Evolutionary conservation across 2,888 invertebrate genomes (phyloP).

Genomic region (Phlogophora meticulosa): DNA sequence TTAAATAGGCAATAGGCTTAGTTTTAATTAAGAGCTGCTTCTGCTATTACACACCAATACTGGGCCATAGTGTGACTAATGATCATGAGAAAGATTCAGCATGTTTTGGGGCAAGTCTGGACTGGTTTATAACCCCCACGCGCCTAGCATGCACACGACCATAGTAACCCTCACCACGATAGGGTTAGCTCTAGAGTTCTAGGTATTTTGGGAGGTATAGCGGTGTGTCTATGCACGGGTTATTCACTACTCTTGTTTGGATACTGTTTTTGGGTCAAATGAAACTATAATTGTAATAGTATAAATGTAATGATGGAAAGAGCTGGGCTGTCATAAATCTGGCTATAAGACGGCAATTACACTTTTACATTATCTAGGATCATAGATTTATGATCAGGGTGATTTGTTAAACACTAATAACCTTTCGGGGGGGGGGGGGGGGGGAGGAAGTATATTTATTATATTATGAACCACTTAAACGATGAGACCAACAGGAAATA

Average conservation of each 20-base stretch:
- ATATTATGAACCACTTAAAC: too few species aligned
- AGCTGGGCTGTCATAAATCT: too few species aligned
- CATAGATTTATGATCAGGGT: too few species aligned
- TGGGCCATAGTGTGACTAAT: slow-evolving; percentile 58
- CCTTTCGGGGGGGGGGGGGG: too few species aligned
- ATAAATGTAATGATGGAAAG: too few species aligned
- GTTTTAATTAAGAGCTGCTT: slow-evolving; percentile 17
- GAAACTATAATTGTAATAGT: background rate
- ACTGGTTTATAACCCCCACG: slow-evolving; percentile 64
- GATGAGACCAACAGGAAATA: too few species aligned
- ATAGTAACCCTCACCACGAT: slow-evolving; percentile 60
- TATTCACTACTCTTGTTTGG: slow-evolving; percentile 5
- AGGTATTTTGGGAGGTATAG: slow-evolving; percentile 27
- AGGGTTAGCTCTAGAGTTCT: slow-evolving; percentile 28
- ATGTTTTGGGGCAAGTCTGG: slow-evolving; percentile 58
- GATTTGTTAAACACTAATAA: too few species aligned
- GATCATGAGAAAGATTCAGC: slow-evolving; percentile 43
- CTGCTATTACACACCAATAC: slow-evolving; percentile 60
- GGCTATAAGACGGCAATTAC: too few species aligned
- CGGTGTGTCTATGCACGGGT: slow-evolving; percentile 26
- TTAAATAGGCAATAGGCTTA: too few species aligned
- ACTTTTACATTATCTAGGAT: too few species aligned
- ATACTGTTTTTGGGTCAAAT: slow-evolving; percentile 27
- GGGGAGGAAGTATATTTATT: too few species aligned
- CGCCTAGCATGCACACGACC: slow-evolving; percentile 65